A percentile compares a stretch with the other conserved stretches of the same genome.
These are phyloP conservation scores for Vombatus ursinus DNA, from an alignment of 2,113 vertebrate species.

Conservation along the genomic window DNA sequence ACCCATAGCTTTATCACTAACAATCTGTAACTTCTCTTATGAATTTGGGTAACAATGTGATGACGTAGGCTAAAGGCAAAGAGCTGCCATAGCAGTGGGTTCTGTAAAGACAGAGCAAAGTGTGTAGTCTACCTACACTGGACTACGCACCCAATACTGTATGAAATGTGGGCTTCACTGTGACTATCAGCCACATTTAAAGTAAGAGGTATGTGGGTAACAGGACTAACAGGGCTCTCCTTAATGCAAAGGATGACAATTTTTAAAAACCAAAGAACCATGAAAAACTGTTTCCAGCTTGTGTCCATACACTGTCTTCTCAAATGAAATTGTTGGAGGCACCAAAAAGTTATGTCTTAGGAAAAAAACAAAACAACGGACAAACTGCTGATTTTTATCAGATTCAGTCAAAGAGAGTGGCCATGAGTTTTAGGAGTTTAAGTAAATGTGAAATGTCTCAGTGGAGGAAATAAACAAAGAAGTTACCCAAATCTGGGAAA, in stretches of 20 bases:
- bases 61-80: background rate
- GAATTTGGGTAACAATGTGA: background rate
- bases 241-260: background rate
- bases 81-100: background rate
- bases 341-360: background rate
- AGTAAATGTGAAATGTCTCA: background rate
- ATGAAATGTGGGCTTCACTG: background rate
- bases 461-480: slow-evolving; percentile 15
- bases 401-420: slow-evolving; percentile 31
- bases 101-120: background rate
- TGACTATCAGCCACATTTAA: background rate
- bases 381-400: slow-evolving; percentile 18
- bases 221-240: background rate
- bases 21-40: background rate
- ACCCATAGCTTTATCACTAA: background rate
- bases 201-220: background rate
- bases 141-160: background rate
- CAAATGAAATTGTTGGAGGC: background rate
- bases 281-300: background rate
- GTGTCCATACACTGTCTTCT: background rate
- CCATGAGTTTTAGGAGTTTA: slow-evolving; percentile 17
- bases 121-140: no score
- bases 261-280: background rate
- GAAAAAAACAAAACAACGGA: background rate
- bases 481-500: slow-evolving; percentile 19